A percentile compares a stretch with the other conserved stretches of the same genome.
phyloP scores from a whole-genome alignment of 2,113 vertebrate genomes.

The Bubo blakistoni region DNA sequence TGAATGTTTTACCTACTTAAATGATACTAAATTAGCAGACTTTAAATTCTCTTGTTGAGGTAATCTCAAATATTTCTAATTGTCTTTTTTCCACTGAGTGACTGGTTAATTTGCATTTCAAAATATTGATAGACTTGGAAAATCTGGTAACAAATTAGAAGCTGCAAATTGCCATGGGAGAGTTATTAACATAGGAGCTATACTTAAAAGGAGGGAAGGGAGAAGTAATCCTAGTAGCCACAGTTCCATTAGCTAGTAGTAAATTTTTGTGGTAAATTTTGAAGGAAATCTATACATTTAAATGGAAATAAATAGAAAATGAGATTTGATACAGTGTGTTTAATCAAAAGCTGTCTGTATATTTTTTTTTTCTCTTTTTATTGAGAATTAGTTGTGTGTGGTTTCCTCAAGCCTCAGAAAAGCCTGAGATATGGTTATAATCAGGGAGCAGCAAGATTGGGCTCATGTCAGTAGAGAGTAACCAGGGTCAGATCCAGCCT shows the following conservation, averaged over 20 bases:
- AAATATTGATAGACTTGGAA: neutral
- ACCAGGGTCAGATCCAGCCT: neutral
- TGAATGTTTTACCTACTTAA: neutral
- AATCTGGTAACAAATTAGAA: neutral
- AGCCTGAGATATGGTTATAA: neutral
- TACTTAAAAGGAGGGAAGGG: neutral
- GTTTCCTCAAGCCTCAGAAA: neutral
- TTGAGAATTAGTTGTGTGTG: accelerated
- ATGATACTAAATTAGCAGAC: neutral
- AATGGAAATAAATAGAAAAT: neutral
- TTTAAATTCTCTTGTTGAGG: neutral
- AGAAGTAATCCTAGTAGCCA: neutral
- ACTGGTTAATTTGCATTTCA: neutral
- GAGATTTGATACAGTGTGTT: neutral
- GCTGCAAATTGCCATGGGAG: neutral
- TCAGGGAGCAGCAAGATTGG: neutral
- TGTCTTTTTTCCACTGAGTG: neutral
- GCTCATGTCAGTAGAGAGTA: neutral
- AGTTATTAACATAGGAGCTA: neutral
- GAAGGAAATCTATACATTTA: neutral
- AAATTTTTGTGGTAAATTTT: neutral
- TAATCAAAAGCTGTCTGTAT: neutral
- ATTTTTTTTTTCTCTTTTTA: neutral
- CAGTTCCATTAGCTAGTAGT: neutral
- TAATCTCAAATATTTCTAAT: neutral